These are phyloP conservation scores for Psophia crepitans DNA, from an alignment of 2,113 vertebrate species.

Conservation along the genomic window DNA sequence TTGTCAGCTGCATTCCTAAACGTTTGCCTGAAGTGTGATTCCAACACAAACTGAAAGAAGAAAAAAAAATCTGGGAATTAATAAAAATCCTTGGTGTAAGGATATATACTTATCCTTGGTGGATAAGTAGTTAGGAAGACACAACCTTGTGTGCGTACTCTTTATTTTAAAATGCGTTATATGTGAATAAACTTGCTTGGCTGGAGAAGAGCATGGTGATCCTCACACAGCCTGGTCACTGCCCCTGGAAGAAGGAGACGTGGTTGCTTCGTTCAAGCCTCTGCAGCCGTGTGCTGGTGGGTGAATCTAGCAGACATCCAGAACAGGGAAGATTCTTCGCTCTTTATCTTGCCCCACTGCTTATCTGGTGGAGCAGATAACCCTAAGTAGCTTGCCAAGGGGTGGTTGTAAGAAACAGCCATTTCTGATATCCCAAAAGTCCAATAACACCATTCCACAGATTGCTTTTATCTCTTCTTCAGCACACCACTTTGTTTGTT, in stretches of 20 bases:
- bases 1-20: neutral
- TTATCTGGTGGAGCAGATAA: neutral
- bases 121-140: neutral
- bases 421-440: neutral
- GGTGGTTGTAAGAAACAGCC: neutral
- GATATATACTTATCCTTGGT: too few species aligned
- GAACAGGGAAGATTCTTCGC: neutral
- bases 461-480: neutral
- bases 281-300: accelerated
- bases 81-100: neutral
- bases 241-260: accelerated
- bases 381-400: neutral
- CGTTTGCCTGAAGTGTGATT: neutral
- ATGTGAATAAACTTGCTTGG: neutral
- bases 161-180: neutral
- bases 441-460: neutral
- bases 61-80: neutral
- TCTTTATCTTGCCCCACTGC: neutral
- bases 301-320: neutral
- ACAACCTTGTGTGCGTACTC: accelerated
- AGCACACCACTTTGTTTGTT: neutral
- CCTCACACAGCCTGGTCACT: neutral
- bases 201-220: neutral
- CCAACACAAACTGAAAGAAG: neutral
- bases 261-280: neutral